Conservation (phyloP, 2,113 vertebrate genomes). For the Mungos mungo region DNA sequence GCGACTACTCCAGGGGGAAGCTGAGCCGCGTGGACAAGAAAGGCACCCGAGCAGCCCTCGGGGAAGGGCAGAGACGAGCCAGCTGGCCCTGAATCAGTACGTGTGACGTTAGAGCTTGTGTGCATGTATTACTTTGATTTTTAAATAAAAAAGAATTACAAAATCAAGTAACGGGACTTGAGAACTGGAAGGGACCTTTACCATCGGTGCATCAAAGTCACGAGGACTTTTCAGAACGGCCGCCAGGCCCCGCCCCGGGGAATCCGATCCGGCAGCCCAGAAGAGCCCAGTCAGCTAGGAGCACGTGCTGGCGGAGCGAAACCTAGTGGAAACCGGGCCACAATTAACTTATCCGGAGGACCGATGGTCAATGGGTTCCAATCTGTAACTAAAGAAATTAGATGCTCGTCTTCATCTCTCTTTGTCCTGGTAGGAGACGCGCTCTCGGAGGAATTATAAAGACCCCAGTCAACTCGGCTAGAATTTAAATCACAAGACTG, state of each 20-base stretch:
- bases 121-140: not conserved
- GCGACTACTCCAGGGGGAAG: not conserved
- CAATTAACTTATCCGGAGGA: not conserved
- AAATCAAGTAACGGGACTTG: not conserved
- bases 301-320: not conserved
- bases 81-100: not conserved
- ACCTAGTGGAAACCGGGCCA: not conserved
- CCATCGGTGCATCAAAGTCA: not conserved
- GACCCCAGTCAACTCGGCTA: not conserved
- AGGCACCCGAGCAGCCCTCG: not conserved
- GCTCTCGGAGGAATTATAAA: not conserved
- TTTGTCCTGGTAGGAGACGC: not conserved
- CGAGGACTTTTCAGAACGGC: not conserved
- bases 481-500: not conserved
- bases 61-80: too few relatives aligned
- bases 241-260: not conserved
- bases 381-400: not conserved
- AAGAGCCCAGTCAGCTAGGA: not conserved
- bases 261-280: accelerated
- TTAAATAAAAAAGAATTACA: not conserved
- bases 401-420: not conserved
- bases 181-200: not conserved
- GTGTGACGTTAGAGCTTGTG: not conserved
- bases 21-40: not conserved
- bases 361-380: not conserved